phyloP scores from a whole-genome alignment of 2,113 vertebrate species.

The Vireo altiloquus region DNA sequence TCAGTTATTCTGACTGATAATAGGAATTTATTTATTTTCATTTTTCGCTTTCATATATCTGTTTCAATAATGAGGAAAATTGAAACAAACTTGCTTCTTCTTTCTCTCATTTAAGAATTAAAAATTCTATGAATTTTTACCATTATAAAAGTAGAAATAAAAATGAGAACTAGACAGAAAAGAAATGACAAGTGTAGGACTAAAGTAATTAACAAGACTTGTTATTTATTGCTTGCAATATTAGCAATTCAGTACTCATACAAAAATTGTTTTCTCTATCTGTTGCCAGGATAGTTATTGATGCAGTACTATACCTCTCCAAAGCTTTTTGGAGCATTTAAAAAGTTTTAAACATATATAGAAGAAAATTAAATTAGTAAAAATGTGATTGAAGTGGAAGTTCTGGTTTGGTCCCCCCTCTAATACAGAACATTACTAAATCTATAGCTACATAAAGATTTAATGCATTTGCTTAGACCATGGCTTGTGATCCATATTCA shows the following conservation, averaged over 20 bases:
- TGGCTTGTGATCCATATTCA: neutral
- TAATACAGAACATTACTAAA: neutral
- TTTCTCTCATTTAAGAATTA: neutral
- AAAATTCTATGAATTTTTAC: neutral
- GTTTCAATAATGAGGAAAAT: neutral
- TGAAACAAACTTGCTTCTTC: neutral
- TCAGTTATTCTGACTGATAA: neutral
- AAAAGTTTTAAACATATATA: neutral
- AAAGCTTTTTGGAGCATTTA: neutral
- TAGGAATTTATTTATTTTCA: neutral
- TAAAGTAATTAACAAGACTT: neutral
- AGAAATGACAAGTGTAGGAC: rapidly evolving
- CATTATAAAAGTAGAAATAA: neutral
- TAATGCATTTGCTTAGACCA: neutral
- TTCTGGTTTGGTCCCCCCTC: neutral
- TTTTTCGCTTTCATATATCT: neutral
- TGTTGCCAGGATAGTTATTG: neutral
- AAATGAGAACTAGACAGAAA: neutral
- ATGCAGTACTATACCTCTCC: neutral
- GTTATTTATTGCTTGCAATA: neutral
- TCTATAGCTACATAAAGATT: neutral
- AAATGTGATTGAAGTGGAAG: rapidly evolving
- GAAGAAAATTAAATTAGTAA: neutral
- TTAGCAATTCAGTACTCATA: neutral
- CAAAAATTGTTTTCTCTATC: neutral